Evolutionary conservation across 2,888 invertebrate species (phyloP).

Genomic region (Platycnemis pennipes): DNA sequence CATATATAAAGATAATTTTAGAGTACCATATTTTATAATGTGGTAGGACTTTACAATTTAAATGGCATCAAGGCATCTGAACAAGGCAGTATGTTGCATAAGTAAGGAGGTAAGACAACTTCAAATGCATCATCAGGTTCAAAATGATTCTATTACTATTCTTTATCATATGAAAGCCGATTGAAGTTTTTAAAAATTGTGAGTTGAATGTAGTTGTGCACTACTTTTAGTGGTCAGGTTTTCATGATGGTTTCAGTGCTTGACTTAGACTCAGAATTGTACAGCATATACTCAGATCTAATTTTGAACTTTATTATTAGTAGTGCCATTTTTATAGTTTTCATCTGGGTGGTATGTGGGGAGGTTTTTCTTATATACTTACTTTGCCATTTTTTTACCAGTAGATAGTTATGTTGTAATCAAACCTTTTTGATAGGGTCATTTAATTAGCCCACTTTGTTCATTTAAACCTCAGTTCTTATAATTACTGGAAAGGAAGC

Average conservation of each 20-base stretch:
- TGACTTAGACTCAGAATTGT: neutral
- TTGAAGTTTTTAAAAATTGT: too few species aligned
- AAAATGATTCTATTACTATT: too few species aligned
- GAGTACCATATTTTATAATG: too few species aligned
- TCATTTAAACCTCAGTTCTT: neutral
- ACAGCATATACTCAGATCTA: neutral
- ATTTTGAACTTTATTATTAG: neutral
- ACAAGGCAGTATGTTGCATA: too few species aligned
- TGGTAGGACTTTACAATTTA: too few species aligned
- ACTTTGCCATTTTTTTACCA: neutral
- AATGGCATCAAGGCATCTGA: too few species aligned
- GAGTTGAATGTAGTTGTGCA: too few species aligned
- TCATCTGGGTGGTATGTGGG: neutral
- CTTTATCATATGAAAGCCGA: too few species aligned
- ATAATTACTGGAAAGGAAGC: neutral
- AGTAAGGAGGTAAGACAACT: too few species aligned
- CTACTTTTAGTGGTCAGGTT: too few species aligned
- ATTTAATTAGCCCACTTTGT: constrained; percentile 11
- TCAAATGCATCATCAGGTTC: too few species aligned
- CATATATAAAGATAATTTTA: too few species aligned
- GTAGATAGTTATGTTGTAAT: neutral
- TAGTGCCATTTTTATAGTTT: neutral
- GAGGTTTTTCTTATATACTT: neutral
- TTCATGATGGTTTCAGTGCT: neutral
- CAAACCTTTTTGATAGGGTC: neutral